Conservation (phyloP, 2,888 invertebrate genomes). For the Spodoptera picta region DNA sequence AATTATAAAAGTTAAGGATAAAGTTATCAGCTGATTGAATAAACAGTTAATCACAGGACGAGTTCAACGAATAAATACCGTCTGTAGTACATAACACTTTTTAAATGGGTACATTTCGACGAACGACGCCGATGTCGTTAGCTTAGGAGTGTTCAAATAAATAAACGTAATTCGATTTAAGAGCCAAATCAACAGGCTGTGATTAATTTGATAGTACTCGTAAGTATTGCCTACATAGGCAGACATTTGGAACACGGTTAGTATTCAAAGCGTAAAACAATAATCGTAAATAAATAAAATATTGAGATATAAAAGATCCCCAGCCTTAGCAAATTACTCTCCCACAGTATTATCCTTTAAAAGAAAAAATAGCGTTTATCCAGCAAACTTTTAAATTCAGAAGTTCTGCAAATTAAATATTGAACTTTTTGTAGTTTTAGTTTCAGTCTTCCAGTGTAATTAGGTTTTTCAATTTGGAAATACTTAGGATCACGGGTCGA, state of each 20-base stretch:
- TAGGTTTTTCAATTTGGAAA: too few species aligned
- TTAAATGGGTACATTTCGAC: constrained; percentile 28
- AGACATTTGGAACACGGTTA: constrained; percentile 2
- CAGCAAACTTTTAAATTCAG: too few species aligned
- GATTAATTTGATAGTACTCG: constrained; percentile 46
- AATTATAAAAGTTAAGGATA: too few species aligned
- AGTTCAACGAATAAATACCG: constrained; percentile 8
- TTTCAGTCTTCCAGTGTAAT: too few species aligned
- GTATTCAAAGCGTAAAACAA: constrained; percentile 34
- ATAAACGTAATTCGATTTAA: constrained; percentile 55
- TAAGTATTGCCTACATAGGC: constrained; percentile 20
- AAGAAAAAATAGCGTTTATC: too few species aligned
- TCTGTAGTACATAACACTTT: constrained; percentile 7
- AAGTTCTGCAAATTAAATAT: too few species aligned
- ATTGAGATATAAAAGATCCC: too few species aligned
- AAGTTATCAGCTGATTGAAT: not conserved
- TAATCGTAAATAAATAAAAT: constrained; percentile 1
- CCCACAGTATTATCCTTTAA: not conserved
- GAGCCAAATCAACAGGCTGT: constrained; percentile 46
- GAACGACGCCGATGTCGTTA: constrained; percentile 31
- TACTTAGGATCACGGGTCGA: too few species aligned
- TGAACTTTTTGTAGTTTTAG: too few species aligned
- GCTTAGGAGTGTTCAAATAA: constrained; percentile 49
- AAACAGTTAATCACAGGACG: constrained; percentile 1
- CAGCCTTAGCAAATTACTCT: not conserved